Evolutionary conservation across 1,140 invertebrate species (phyloP).

Genomic region (Mesaphorura yosii): DNA sequence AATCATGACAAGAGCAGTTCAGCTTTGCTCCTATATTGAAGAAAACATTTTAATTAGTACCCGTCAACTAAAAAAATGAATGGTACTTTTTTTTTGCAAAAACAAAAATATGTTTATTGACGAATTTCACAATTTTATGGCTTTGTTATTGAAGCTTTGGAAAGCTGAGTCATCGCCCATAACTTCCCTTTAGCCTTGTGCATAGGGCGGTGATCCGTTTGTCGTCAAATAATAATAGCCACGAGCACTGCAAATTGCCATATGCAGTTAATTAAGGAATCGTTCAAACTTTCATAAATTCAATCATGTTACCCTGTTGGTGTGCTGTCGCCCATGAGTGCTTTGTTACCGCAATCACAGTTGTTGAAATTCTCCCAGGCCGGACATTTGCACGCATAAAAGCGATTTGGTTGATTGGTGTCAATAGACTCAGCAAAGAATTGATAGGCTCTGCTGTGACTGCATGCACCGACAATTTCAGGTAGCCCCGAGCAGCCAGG

Average conservation of each 20-base stretch:
- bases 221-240: neutral
- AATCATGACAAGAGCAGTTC: too few relatives aligned
- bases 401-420: too few relatives aligned
- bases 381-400: neutral
- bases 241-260: neutral
- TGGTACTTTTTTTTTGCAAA: too few relatives aligned
- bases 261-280: neutral
- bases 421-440: neutral
- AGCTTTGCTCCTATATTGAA: too few relatives aligned
- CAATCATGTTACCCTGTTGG: neutral
- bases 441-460: neutral
- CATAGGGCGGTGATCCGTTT: neutral
- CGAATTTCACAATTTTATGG: too few relatives aligned
- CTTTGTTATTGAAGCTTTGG: too few relatives aligned
- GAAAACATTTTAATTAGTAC: too few relatives aligned
- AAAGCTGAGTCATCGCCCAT: too few relatives aligned
- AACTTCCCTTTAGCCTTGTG: slow-evolving; percentile 9
- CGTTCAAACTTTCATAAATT: neutral
- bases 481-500: slow-evolving; percentile 8
- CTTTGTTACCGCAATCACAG: neutral
- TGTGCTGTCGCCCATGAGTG: neutral
- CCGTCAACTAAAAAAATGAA: too few relatives aligned
- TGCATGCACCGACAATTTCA: slow-evolving; percentile 7
- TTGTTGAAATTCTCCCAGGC: neutral
- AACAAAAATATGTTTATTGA: too few relatives aligned